Percentiles rank a stretch among this genome's conserved stretches.
phyloP scores from a whole-genome alignment of 2,113 vertebrate genomes.

The Toxotes jaculatrix region DNA sequence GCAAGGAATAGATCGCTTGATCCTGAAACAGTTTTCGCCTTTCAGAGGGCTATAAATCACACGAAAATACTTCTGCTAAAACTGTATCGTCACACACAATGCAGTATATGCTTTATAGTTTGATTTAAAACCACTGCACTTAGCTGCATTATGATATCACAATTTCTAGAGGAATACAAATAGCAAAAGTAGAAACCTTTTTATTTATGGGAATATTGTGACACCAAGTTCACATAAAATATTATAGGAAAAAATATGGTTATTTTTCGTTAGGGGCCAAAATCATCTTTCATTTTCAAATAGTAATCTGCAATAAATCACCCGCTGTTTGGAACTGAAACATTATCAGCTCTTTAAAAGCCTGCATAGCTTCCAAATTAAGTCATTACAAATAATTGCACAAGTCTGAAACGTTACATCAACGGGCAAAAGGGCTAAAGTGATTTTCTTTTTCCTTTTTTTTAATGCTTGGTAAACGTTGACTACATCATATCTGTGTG shows the following conservation, averaged over 20 bases:
- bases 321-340: neutral
- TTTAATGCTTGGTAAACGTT: constrained; percentile 43
- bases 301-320: neutral
- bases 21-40: neutral
- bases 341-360: neutral
- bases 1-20: constrained; percentile 12
- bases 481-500: constrained; percentile 24
- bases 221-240: constrained; percentile 7
- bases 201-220: neutral
- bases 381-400: constrained; percentile 24
- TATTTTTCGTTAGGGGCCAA: neutral
- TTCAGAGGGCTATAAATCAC: constrained; percentile 42
- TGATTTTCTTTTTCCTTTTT: neutral
- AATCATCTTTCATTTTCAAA: constrained; percentile 6
- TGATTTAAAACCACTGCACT: constrained; percentile 18
- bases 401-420: constrained; percentile 17
- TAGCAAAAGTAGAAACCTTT: neutral
- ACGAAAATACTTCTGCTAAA: constrained; percentile 3
- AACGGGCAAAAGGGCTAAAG: constrained; percentile 6
- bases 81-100: constrained; percentile 17
- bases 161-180: constrained; percentile 9
- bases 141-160: neutral
- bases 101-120: constrained; percentile 10
- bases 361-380: neutral
- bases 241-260: neutral